Conservation (phyloP, 2,888 invertebrate species). For the Notodonta dromedarius region DNA sequence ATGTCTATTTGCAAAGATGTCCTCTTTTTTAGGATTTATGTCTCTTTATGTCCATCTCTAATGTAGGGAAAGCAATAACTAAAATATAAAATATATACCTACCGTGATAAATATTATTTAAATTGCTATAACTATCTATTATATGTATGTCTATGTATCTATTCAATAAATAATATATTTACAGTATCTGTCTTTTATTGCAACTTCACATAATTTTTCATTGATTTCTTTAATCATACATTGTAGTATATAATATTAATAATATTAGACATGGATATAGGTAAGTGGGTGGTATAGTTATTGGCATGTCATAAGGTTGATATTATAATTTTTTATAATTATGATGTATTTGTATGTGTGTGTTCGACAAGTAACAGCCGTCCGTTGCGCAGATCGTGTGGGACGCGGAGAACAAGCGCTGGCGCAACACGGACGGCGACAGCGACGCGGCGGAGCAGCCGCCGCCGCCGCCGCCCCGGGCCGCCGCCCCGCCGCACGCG, state of each 20-base stretch:
- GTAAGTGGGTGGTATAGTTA: no score
- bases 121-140: slow-evolving; percentile 22
- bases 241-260: no score
- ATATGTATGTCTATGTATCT: slow-evolving; percentile 38
- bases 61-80: no score
- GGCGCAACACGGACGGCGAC: slow-evolving; percentile 93
- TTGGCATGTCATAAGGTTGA: no score
- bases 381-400: slow-evolving; percentile 90
- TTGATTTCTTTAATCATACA: neutral
- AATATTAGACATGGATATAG: no score
- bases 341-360: slow-evolving; percentile 3
- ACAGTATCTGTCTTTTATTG: slow-evolving; percentile 45
- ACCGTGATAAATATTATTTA: slow-evolving; percentile 15
- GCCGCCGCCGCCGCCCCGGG: slow-evolving; percentile 57
- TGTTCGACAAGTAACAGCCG: neutral
- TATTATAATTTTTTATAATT: no score
- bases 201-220: slow-evolving; percentile 8
- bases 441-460: slow-evolving; percentile 75
- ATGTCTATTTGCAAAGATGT: no score
- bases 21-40: neutral
- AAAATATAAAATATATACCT: neutral
- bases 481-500: slow-evolving; percentile 27
- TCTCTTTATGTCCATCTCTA: no score
- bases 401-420: slow-evolving; percentile 94
- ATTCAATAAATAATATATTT: slow-evolving; percentile 44